A percentile compares a stretch with the other conserved stretches of the same genome.
These are phyloP conservation scores for Opisthograptis luteolata DNA, from an alignment of 2,888 invertebrate genomes.

Conservation along the genomic window DNA sequence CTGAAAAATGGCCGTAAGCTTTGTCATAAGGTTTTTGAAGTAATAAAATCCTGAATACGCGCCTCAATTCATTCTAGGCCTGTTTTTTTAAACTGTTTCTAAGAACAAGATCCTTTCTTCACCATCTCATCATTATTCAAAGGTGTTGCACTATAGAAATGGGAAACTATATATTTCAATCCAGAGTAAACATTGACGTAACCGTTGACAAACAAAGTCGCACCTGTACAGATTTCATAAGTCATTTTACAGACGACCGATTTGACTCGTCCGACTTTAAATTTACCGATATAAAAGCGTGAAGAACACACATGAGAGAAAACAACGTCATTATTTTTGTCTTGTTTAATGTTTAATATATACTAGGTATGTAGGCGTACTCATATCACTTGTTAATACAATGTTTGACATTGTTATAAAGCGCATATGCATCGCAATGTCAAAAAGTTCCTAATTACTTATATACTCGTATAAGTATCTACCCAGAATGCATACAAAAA, in stretches of 20 bases:
- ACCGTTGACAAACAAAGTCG: constrained; percentile 54
- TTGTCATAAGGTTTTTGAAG: too few species aligned
- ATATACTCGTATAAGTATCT: not conserved
- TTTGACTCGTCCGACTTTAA: constrained; percentile 71
- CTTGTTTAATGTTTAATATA: constrained; percentile 28
- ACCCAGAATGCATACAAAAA: not conserved
- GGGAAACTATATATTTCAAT: constrained; percentile 39
- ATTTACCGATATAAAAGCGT: constrained; percentile 56
- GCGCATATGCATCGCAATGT: constrained; percentile 21
- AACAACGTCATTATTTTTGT: constrained; percentile 37
- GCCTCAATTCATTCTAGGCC: too few species aligned
- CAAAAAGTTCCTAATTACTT: constrained; percentile 23
- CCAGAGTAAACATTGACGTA: constrained; percentile 59
- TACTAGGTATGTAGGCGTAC: not conserved
- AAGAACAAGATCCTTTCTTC: not conserved
- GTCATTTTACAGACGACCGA: constrained; percentile 66
- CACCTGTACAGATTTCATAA: constrained; percentile 77
- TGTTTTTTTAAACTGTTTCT: too few species aligned
- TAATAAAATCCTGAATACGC: too few species aligned
- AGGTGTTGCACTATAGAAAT: constrained; percentile 34
- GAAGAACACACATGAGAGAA: constrained; percentile 57
- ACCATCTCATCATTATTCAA: constrained; percentile 26
- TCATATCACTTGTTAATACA: constrained; percentile 31
- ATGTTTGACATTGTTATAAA: constrained; percentile 27
- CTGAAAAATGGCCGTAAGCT: too few species aligned